Evolutionary conservation across 2,888 invertebrate genomes (phyloP).

Genomic region (Endotricha flammealis): DNA sequence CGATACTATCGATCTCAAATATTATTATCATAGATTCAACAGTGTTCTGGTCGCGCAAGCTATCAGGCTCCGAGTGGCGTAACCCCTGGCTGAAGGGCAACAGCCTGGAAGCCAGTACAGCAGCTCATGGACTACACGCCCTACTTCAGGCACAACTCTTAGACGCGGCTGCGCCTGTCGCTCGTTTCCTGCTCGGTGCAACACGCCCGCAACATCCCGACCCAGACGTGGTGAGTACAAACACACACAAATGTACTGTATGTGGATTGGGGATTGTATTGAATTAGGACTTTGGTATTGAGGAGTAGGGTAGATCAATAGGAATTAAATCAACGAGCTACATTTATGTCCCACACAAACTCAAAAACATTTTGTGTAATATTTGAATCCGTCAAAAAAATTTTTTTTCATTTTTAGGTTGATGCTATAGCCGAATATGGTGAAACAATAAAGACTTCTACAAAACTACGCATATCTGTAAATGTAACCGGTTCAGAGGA

Average conservation of each 20-base stretch:
- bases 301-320: no score
- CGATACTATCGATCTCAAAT: no score
- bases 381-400: no score
- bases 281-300: no score
- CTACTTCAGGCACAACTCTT: slow-evolving; percentile 65
- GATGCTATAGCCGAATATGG: slow-evolving; percentile 69
- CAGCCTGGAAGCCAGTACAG: slow-evolving; percentile 84
- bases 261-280: no score
- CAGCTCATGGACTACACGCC: slow-evolving; percentile 91
- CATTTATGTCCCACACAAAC: no score
- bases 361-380: no score
- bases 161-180: slow-evolving; percentile 56
- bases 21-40: slow-evolving; percentile 54
- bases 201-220: slow-evolving; percentile 52
- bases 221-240: slow-evolving; percentile 54
- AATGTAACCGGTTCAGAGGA: slow-evolving; percentile 64
- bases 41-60: slow-evolving; percentile 60
- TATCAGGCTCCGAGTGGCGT: slow-evolving; percentile 53
- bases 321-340: no score
- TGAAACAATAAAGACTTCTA: slow-evolving; percentile 45
- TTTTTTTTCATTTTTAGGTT: slow-evolving; percentile 40
- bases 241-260: no score
- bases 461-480: slow-evolving; percentile 57
- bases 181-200: slow-evolving; percentile 51
- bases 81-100: slow-evolving; percentile 65